Evolutionary conservation across 2,113 vertebrate species (phyloP).

Genomic region (Datnioides undecimradiatus): DNA sequence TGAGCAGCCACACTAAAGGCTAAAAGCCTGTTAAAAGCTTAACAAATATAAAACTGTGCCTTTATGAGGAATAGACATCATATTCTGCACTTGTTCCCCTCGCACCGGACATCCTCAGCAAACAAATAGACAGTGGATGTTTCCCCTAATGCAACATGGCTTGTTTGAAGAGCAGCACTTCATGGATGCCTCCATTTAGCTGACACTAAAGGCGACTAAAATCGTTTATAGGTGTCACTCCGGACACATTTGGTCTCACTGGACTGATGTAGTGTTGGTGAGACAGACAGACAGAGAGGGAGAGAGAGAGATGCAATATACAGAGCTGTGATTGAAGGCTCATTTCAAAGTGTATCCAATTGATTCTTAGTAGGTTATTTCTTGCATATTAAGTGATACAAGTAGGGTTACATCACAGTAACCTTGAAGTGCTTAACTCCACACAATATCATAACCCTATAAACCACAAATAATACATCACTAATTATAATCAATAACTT

Average conservation of each 20-base stretch:
- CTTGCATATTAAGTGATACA: neutral
- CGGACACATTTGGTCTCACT: slow-evolving; percentile 40
- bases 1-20: slow-evolving; percentile 45
- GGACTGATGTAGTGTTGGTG: slow-evolving; percentile 6
- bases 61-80: slow-evolving; percentile 72
- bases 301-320: neutral
- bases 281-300: neutral
- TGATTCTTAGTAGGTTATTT: neutral
- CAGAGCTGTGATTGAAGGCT: neutral
- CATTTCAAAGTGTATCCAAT: neutral
- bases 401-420: too few relatives aligned
- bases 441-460: too few relatives aligned
- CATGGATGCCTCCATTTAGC: slow-evolving; percentile 53
- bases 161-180: slow-evolving; percentile 71
- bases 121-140: slow-evolving; percentile 73
- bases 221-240: slow-evolving; percentile 62
- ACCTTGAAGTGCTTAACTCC: too few relatives aligned
- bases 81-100: slow-evolving; percentile 57
- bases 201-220: slow-evolving; percentile 39
- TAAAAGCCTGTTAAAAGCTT: slow-evolving; percentile 83
- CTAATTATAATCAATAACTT: too few relatives aligned
- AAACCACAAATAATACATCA: too few relatives aligned
- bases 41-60: slow-evolving; percentile 76
- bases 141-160: slow-evolving; percentile 63
- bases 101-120: slow-evolving; percentile 79